Evolutionary conservation across 2,113 vertebrate species (phyloP), one percentile per base, ranked within the genome.

Genomic region (Uropsilus gracilis): DNA sequence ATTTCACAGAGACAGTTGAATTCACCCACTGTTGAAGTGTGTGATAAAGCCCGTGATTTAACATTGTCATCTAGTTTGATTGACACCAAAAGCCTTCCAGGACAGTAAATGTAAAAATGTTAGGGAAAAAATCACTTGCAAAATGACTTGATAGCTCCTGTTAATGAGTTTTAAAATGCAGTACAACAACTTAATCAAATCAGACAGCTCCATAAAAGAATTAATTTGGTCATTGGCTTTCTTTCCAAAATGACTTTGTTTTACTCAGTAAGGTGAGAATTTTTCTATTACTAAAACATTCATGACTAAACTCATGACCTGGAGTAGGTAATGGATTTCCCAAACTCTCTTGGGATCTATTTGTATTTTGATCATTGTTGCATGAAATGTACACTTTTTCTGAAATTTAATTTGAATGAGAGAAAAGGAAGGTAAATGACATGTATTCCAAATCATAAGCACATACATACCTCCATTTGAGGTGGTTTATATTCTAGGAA

Each of bases 161-260:
- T 91, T 97, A 97, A 96, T 96, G 97, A 95, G 89, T 91, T 96
- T 94, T 95, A 93, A 97, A 97, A 91, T 86, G 77, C 69, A 7
- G 76, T 81, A 81, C 73, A 97, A 91, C 89, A 95, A 71, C 72
- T 96, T 97, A 97, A 97, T 97, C 97, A 95, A 96, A 95, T 85
- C 87, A 32, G 97, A 96, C 94, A 97, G 95, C 81, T 84, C 81
- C 85, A 88, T 96, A 97, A 97, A 97, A 96, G 90, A 96, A 97
- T 96, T 97, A 97, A 97, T 95, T 94, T 97, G 93, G 84, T 86
- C 91, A 96, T 64, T 92, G 90, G 63, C 86, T 90, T 84, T 82
- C 69, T 95, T 97, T 97, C 89, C 73, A 90, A 96, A 92, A 95
- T 90, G 96, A 95, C 98, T 95, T 57, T 97, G 86, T 97, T 97